Evolutionary conservation across 2,888 invertebrate species (phyloP).

Genomic region (Melieria omissa): DNA sequence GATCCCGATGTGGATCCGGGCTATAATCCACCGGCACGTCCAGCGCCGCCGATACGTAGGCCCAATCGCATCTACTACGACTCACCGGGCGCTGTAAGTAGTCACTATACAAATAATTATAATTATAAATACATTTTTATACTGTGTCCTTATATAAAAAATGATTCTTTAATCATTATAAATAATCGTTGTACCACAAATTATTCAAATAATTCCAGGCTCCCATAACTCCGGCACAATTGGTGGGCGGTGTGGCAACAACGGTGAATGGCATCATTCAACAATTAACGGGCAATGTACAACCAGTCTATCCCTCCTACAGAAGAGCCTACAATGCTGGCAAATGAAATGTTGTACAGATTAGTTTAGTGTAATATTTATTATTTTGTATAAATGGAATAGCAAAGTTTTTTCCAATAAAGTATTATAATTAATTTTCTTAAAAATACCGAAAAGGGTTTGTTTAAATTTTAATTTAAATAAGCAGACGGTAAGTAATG

Average conservation of each 20-base stretch:
- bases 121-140: background rate
- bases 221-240: constrained; percentile 56
- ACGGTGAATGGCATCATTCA: constrained; percentile 64
- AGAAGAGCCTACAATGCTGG: constrained; percentile 49
- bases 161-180: background rate
- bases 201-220: constrained; percentile 45
- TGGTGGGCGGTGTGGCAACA: constrained; percentile 60
- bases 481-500: no score
- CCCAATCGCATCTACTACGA: constrained; percentile 55
- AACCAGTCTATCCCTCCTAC: constrained; percentile 57
- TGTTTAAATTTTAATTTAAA: no score
- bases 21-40: constrained; percentile 42
- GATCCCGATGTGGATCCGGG: constrained; percentile 61
- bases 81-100: constrained; percentile 58
- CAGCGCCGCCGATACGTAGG: constrained; percentile 47
- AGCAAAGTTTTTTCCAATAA: no score
- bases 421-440: no score
- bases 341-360: constrained; percentile 19
- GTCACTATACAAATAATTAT: background rate
- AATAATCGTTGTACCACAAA: background rate
- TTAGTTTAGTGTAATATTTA: constrained; percentile 13
- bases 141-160: no score
- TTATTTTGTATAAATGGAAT: background rate
- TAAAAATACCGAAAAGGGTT: no score
- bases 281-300: constrained; percentile 60